These are phyloP conservation scores for Saimiri boliviensis DNA, from an alignment of 2,113 vertebrate species.

Conservation along the genomic window DNA sequence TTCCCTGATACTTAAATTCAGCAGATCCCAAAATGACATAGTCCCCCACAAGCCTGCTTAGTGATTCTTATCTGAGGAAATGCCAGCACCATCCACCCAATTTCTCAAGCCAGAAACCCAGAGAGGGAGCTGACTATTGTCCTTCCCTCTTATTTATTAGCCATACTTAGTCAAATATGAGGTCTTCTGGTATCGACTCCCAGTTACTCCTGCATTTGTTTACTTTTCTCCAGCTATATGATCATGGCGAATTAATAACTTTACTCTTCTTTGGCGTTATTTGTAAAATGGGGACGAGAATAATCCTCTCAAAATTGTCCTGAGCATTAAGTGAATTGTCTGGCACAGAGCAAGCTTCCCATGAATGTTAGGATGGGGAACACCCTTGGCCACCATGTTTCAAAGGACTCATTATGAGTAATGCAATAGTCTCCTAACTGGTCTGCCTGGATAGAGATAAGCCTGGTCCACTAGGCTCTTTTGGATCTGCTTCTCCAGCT, in stretches of 20 bases:
- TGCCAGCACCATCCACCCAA: neutral
- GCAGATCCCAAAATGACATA: neutral
- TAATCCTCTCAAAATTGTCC: slow-evolving; percentile 36
- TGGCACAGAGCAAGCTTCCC: neutral
- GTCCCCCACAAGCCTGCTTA: neutral
- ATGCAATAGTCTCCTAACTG: neutral
- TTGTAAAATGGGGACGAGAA: neutral
- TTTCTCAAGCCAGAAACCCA: slow-evolving; percentile 17
- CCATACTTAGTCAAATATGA: neutral
- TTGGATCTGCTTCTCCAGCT: neutral
- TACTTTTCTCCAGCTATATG: neutral
- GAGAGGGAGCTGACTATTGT: neutral
- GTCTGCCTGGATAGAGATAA: neutral
- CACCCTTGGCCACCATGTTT: neutral
- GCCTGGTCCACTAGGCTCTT: neutral
- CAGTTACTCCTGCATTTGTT: neutral
- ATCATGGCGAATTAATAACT: neutral
- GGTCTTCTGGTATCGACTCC: neutral
- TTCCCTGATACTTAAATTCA: neutral
- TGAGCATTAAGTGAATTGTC: neutral
- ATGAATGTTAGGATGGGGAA: neutral
- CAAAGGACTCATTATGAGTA: neutral
- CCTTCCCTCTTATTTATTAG: neutral
- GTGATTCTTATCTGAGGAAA: slow-evolving; percentile 34
- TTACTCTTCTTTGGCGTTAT: neutral